Evolutionary conservation across 1,140 invertebrate species (phyloP), one percentile per base, ranked within the genome.

Genomic region (Varroa destructor): DNA sequence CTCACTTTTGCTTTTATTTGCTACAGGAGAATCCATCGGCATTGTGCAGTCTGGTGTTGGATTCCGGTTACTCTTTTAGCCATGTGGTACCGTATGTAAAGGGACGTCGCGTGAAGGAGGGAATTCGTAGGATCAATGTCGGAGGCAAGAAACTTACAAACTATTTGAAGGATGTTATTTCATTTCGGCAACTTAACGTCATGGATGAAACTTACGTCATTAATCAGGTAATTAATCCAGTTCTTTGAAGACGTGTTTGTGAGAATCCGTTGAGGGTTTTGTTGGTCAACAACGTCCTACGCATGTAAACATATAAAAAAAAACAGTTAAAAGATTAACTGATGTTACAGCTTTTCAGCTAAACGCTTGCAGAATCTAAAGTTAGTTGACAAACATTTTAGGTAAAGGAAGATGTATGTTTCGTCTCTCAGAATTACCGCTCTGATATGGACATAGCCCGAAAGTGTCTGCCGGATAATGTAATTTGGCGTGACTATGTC

Each of bases 151-250:
- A 93, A 4, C 80, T 99, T 64, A 99, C 97, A 0, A 99, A 99
- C 83, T 91, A 99, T 81, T 81, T 99, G 54, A 99, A 99, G 79
- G 96, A 99, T 80, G 87, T 97, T 8, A 88, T 98, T 73, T 98
- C 95, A 0, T 97, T 97, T 78, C 84, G 81, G 55, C 94, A 99
- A 77, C 81, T 99, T 25, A 91, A 99, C 83, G 93, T 99, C 0
- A 93, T 97, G 90, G 95, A 99, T 79, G 97, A 99, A 81, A 97
- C 94, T 0, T 95, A 93, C 81, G 93, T 99, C 0, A 93, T 99
- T 8, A 99, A 99, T 81, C 93, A 99, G 81, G 61, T 67, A 42
- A 58, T 43, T 67, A 12, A 25, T 40, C 37, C 40, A 25, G 36
- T 40, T 56, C 10, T 56, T 5, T 58, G 25, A 25, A 25, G 25